Percentiles rank a stretch among this genome's conserved stretches.
phyloP scores from a whole-genome alignment of 2,888 invertebrate species.

The Scrobipalpa atriplicella region DNA sequence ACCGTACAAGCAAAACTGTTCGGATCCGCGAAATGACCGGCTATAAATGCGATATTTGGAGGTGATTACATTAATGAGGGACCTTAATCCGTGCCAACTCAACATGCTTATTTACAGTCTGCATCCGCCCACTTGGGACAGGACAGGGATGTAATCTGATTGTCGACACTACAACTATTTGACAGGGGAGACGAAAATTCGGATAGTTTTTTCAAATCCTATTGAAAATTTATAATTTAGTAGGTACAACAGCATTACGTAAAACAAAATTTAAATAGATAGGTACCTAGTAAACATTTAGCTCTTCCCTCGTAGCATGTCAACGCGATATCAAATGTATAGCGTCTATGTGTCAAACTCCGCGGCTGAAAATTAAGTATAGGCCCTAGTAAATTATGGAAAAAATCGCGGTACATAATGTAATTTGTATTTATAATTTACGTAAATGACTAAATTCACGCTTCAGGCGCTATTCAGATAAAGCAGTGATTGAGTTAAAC shows the following conservation, averaged over 20 bases:
- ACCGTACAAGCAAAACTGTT: slow-evolving; percentile 13
- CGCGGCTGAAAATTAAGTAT: too few relatives aligned
- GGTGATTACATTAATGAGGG: slow-evolving; percentile 51
- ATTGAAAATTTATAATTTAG: too few relatives aligned
- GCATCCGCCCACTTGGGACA: not conserved
- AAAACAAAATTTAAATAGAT: too few relatives aligned
- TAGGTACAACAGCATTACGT: too few relatives aligned
- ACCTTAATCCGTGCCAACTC: slow-evolving; percentile 43
- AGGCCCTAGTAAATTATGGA: too few relatives aligned
- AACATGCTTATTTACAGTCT: slow-evolving; percentile 8
- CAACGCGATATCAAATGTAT: too few relatives aligned
- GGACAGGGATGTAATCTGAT: not conserved
- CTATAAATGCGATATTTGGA: slow-evolving; percentile 32
- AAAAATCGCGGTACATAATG: not conserved
- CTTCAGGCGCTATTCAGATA: not conserved
- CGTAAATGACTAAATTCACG: not conserved
- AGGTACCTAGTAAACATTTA: too few relatives aligned
- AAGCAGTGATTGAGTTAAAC: slow-evolving; percentile 11
- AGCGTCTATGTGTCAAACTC: too few relatives aligned
- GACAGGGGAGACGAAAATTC: too few relatives aligned
- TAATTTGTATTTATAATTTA: not conserved
- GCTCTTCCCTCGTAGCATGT: too few relatives aligned
- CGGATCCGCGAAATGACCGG: not conserved
- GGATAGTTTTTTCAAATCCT: too few relatives aligned
- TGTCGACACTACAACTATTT: too few relatives aligned